phyloP scores from a whole-genome alignment of 2,888 invertebrate genomes.

The Tetragonula carbonaria region DNA sequence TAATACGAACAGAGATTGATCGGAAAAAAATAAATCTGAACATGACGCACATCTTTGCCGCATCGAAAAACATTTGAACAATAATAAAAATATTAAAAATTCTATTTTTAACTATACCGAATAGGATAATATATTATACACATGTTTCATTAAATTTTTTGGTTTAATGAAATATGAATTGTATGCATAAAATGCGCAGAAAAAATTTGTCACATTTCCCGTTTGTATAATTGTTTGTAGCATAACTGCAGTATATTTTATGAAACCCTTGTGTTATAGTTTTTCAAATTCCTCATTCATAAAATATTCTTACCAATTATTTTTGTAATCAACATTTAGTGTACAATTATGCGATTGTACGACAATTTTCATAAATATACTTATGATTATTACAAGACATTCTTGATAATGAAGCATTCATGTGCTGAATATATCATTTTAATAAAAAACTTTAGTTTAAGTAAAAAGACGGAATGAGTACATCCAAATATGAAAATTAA shows the following conservation, averaged over 20 bases:
- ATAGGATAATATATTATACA: slow-evolving; percentile 37
- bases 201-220: slow-evolving; percentile 48
- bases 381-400: slow-evolving; percentile 1
- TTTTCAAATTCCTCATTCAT: slow-evolving; percentile 6
- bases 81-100: slow-evolving; percentile 48
- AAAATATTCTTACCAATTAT: slow-evolving; percentile 27
- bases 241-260: slow-evolving; percentile 8
- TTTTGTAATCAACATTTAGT: slow-evolving; percentile 39
- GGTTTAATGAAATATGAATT: slow-evolving; percentile 17
- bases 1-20: slow-evolving; percentile 42
- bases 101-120: slow-evolving; percentile 34
- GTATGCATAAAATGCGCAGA: slow-evolving; percentile 25
- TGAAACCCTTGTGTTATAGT: neutral
- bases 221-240: slow-evolving; percentile 3
- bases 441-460: slow-evolving; percentile 25
- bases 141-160: slow-evolving; percentile 29
- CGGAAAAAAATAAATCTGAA: slow-evolving; percentile 39
- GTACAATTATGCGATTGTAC: slow-evolving; percentile 31
- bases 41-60: slow-evolving; percentile 25
- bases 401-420: neutral
- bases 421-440: neutral
- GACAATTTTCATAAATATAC: slow-evolving; percentile 14
- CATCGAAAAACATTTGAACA: slow-evolving; percentile 36
- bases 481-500: slow-evolving; percentile 27
- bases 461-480: slow-evolving; percentile 23